Evolutionary conservation across 2,888 invertebrate genomes (phyloP).

Genomic region (Pollenia angustigena): DNA sequence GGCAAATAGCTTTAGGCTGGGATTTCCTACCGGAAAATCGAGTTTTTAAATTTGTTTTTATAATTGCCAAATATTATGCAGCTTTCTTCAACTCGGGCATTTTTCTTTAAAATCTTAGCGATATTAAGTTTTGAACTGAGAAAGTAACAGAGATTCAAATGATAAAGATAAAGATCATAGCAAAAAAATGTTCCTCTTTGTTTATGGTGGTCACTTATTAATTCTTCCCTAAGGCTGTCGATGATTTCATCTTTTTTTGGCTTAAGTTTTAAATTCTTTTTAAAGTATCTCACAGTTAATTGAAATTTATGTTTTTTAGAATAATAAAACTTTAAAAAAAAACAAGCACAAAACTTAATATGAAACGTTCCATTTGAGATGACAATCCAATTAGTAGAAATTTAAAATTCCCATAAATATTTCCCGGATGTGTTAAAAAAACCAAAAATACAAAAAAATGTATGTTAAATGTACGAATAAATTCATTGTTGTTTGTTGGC

Average conservation of each 20-base stretch:
- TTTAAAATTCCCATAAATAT: constrained; percentile 76
- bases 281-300: constrained; percentile 74
- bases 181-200: not conserved
- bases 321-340: constrained; percentile 40
- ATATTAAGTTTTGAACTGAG: no score
- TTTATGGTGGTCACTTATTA: constrained; percentile 64
- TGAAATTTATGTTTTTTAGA: constrained; percentile 78
- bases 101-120: no score
- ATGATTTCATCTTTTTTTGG: not conserved
- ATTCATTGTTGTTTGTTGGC: constrained; percentile 52
- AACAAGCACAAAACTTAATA: constrained; percentile 51
- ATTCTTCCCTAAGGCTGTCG: constrained; percentile 12
- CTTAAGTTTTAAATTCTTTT: constrained; percentile 21
- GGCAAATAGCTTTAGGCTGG: no score
- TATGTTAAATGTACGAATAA: constrained; percentile 3
- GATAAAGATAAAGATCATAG: not conserved
- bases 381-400: constrained; percentile 82
- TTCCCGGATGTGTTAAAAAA: constrained; percentile 73
- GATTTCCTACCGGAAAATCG: no score
- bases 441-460: not conserved
- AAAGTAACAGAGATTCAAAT: no score
- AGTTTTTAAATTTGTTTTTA: no score
- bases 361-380: constrained; percentile 73
- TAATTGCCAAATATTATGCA: no score
- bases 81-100: no score